These are phyloP conservation scores for Chrysodeixis includens DNA, from an alignment of 2,888 invertebrate genomes.

Conservation along the genomic window DNA sequence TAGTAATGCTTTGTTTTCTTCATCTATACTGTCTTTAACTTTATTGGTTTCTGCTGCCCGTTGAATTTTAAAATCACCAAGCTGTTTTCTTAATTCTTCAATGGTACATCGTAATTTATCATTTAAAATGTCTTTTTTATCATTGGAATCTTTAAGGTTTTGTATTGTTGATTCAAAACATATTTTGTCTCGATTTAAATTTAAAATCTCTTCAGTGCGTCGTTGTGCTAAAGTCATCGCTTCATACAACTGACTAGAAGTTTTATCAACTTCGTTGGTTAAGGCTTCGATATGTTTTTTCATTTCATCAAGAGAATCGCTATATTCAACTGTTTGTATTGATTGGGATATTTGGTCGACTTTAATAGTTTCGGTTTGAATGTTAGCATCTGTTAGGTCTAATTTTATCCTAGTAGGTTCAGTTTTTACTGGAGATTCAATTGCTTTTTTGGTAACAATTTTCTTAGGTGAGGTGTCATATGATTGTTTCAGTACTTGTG, in stretches of 20 bases:
- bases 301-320: conserved; percentile 54
- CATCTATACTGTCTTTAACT: conserved; percentile 70
- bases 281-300: conserved; percentile 60
- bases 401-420: conserved; percentile 28
- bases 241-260: conserved; percentile 75
- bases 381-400: conserved; percentile 56
- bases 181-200: conserved; percentile 76
- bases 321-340: conserved; percentile 74
- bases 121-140: conserved; percentile 72
- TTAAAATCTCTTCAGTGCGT: conserved; percentile 73
- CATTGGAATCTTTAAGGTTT: conserved; percentile 68
- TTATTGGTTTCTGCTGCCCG: conserved; percentile 64
- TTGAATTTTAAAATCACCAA: conserved; percentile 62
- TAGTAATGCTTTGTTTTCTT: conserved; percentile 83
- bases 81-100: conserved; percentile 68
- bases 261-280: conserved; percentile 63
- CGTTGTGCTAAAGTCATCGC: conserved; percentile 75
- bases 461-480: conserved; percentile 20
- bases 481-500: conserved; percentile 65
- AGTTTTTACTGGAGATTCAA: conserved; percentile 36
- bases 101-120: conserved; percentile 65
- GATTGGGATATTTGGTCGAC: conserved; percentile 55
- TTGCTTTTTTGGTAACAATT: conserved; percentile 21
- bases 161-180: conserved; percentile 73
- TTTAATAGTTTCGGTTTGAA: conserved; percentile 70